Conservation (phyloP, 2,113 vertebrate species). For the Sisor rabdophorus region DNA sequence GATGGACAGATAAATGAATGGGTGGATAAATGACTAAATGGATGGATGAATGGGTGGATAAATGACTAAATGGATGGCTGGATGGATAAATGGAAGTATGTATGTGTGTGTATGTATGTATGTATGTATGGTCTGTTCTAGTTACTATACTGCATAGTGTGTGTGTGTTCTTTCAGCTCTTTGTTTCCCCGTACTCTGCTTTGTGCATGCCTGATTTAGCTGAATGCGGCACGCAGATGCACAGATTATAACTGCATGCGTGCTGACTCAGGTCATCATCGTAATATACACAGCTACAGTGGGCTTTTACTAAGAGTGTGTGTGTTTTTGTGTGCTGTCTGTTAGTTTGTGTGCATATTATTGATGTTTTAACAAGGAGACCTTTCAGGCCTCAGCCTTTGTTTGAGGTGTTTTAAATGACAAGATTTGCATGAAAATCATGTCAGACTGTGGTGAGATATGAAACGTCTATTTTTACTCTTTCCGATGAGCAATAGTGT, state of each 20-base stretch:
- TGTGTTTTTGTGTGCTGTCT: slow-evolving; percentile 17
- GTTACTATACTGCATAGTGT: background rate
- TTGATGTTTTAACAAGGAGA: slow-evolving; percentile 1
- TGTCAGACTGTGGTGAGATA: background rate
- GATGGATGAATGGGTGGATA: too few species aligned
- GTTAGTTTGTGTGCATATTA: slow-evolving; percentile 2
- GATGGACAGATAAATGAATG: too few species aligned
- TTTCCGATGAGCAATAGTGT: background rate
- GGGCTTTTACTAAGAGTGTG: slow-evolving; percentile 40
- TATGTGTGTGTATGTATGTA: slow-evolving; percentile 34
- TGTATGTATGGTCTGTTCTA: too few species aligned
- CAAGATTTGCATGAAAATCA: background rate
- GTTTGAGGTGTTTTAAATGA: background rate
- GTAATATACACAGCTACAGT: slow-evolving; percentile 46
- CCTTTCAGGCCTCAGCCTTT: too few species aligned
- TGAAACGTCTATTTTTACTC: background rate
- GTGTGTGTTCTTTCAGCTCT: slow-evolving; percentile 35
- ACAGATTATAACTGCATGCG: slow-evolving; percentile 60
- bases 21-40: too few species aligned
- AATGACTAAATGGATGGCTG: too few species aligned
- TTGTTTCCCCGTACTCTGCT: slow-evolving; percentile 58
- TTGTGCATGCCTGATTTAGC: slow-evolving; percentile 65
- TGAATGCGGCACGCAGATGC: slow-evolving; percentile 57
- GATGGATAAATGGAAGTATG: too few species aligned
- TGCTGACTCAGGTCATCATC: slow-evolving; percentile 48